These are phyloP conservation scores for Hemibagrus wyckioides DNA, from an alignment of 2,113 vertebrate genomes.

Conservation along the genomic window DNA sequence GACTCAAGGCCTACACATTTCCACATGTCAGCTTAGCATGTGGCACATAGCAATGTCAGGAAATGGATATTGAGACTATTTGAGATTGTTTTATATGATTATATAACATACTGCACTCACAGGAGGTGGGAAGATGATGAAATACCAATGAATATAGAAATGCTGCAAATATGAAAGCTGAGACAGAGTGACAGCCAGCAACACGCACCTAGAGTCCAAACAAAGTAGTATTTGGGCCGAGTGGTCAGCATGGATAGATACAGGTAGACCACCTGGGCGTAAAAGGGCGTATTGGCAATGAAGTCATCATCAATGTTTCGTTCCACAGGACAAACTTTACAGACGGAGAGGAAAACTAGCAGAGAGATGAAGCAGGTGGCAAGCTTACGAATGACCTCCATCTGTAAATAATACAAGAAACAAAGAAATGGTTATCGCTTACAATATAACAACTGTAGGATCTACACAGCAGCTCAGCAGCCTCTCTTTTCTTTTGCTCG, in stretches of 20 bases:
- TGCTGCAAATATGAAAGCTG: not conserved
- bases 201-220: slow-evolving; percentile 90
- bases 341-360: slow-evolving; percentile 85
- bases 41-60: not conserved
- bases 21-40: not conserved
- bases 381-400: slow-evolving; percentile 84
- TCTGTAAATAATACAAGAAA: slow-evolving; percentile 65
- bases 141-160: not conserved
- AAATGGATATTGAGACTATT: not conserved
- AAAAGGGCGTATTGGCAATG: slow-evolving; percentile 80
- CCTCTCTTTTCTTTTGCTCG: not conserved
- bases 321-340: slow-evolving; percentile 83
- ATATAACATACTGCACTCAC: not conserved
- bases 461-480: not conserved
- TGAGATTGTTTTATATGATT: not conserved
- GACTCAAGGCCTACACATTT: not conserved
- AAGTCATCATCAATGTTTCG: slow-evolving; percentile 88
- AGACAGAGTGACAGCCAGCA: not conserved
- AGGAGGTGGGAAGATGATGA: not conserved
- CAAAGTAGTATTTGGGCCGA: slow-evolving; percentile 95
- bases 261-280: slow-evolving; percentile 81
- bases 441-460: not conserved
- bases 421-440: not conserved
- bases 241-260: slow-evolving; percentile 90
- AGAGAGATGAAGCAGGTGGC: slow-evolving; percentile 85